Evolutionary conservation across 2,888 invertebrate genomes (phyloP).

Genomic region (Mesoligia furuncula): DNA sequence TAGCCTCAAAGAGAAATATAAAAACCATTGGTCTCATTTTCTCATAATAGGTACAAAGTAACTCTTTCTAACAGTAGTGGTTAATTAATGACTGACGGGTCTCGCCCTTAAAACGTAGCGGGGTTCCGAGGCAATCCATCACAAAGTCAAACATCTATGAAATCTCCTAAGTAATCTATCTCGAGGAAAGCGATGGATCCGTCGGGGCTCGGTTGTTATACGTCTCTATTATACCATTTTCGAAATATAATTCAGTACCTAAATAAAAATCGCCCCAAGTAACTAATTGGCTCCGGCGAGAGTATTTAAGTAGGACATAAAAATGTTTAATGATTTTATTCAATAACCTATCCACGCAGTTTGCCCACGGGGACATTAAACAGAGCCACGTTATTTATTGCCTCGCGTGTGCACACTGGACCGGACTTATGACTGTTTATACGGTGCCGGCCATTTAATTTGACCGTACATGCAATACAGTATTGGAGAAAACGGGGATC

Average conservation of each 20-base stretch:
- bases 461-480: constrained; percentile 84
- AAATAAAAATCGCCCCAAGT: constrained; percentile 32
- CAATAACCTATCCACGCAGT: constrained; percentile 74
- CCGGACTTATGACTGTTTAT: constrained; percentile 82
- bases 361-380: constrained; percentile 77
- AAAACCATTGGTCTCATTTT: constrained; percentile 42
- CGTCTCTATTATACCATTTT: constrained; percentile 28
- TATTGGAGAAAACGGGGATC: constrained; percentile 81
- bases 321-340: constrained; percentile 72
- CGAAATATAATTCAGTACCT: constrained; percentile 33
- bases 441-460: constrained; percentile 86
- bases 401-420: constrained; percentile 81
- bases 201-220: constrained; percentile 30
- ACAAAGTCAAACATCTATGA: constrained; percentile 78
- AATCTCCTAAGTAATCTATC: constrained; percentile 75
- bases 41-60: constrained; percentile 26
- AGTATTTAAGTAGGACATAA: constrained; percentile 49
- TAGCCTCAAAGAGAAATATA: constrained; percentile 6
- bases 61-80: constrained; percentile 56
- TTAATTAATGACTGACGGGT: constrained; percentile 68
- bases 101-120: constrained; percentile 60
- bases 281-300: constrained; percentile 30
- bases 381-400: constrained; percentile 80
- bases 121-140: constrained; percentile 72
- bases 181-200: constrained; percentile 60